A percentile compares a stretch with the other conserved stretches of the same genome.
Conservation (phyloP, 2,113 vertebrate species). For the Alligator sinensis region DNA sequence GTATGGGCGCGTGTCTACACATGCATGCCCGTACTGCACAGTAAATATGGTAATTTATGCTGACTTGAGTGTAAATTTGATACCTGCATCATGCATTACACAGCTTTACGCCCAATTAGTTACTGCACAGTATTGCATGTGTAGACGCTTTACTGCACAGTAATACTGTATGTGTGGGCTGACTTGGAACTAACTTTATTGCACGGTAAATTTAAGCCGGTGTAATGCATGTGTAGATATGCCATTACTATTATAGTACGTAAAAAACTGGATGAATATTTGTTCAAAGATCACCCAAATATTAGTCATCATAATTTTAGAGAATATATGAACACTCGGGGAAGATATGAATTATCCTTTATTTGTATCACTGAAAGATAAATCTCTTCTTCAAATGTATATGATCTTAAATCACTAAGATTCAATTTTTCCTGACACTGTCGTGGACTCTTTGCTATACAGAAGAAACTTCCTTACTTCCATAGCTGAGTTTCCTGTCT, state of each 20-base stretch:
- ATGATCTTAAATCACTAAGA: slow-evolving; percentile 62
- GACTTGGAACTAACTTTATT: too few relatives aligned
- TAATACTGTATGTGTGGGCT: too few relatives aligned
- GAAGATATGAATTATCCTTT: neutral
- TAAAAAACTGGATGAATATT: slow-evolving; percentile 35
- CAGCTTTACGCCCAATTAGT: too few relatives aligned
- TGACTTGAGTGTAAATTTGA: too few relatives aligned
- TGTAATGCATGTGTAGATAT: too few relatives aligned
- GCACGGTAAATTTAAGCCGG: too few relatives aligned
- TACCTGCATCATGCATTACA: too few relatives aligned
- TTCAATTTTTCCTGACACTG: slow-evolving; percentile 72
- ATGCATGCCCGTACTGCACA: too few relatives aligned
- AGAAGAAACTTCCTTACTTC: slow-evolving; percentile 82
- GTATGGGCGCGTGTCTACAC: too few relatives aligned
- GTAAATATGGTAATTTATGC: too few relatives aligned
- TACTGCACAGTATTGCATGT: too few relatives aligned
- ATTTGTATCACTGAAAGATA: slow-evolving; percentile 16
- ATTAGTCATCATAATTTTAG: neutral
- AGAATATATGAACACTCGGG: slow-evolving; percentile 4
- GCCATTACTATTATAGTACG: neutral
- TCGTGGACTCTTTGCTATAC: slow-evolving; percentile 67
- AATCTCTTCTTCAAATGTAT: slow-evolving; percentile 60
- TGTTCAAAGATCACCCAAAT: neutral
- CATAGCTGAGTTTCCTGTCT: slow-evolving; percentile 80
- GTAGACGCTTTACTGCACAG: too few relatives aligned